phyloP scores from a whole-genome alignment of 2,888 invertebrate species.

The Acanthoscelides obtectus region DNA sequence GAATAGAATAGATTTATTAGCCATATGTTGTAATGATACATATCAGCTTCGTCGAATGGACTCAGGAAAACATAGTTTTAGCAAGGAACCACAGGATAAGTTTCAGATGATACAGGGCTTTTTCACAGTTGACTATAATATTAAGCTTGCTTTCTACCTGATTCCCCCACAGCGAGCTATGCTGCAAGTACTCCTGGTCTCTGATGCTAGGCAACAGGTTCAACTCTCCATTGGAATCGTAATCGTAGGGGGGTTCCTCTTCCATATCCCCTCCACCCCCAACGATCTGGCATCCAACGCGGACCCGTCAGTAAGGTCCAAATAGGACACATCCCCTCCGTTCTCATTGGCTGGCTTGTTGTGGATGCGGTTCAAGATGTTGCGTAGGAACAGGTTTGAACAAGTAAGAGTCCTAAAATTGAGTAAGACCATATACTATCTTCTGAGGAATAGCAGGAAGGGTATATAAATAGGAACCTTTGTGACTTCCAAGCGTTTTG shows the following conservation, averaged over 20 bases:
- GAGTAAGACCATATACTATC: slow-evolving; percentile 1
- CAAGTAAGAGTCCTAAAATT: slow-evolving; percentile 47
- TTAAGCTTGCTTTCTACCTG: slow-evolving; percentile 52
- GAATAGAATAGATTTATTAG: no score
- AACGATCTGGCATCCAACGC: slow-evolving; percentile 35
- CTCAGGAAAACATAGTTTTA: no score
- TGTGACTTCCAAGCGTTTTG: no score
- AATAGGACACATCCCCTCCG: slow-evolving; percentile 48
- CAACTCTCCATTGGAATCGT: slow-evolving; percentile 43
- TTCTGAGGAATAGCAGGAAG: no score
- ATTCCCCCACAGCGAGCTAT: slow-evolving; percentile 63
- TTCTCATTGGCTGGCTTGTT: slow-evolving; percentile 66
- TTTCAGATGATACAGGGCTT: no score
- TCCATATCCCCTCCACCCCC: background rate
- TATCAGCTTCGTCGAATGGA: no score
- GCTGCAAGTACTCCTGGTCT: slow-evolving; percentile 84
- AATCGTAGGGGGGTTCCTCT: slow-evolving; percentile 53
- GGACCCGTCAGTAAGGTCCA: slow-evolving; percentile 57
- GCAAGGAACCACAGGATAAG: no score
- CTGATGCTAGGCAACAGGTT: slow-evolving; percentile 75
- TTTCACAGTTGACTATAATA: background rate
- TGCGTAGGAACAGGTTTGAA: slow-evolving; percentile 69
- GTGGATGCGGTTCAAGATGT: slow-evolving; percentile 69
- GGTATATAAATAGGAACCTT: no score
- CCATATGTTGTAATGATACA: no score